Base-by-base conservation (phyloP, 2,113 vertebrate genomes). In the Dasyornis broadbenti region DNA sequence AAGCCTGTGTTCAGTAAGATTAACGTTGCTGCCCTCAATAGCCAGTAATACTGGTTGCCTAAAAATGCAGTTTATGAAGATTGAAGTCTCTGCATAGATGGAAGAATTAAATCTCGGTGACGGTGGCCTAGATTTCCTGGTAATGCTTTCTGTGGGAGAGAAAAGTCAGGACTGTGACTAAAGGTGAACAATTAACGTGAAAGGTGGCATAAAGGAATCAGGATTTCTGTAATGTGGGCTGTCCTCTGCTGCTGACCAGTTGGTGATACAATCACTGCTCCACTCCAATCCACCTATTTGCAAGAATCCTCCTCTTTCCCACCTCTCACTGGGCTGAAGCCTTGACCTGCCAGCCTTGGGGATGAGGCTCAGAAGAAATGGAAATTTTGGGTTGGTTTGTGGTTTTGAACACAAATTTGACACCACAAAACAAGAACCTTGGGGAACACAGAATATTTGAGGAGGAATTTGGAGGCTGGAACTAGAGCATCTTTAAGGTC, bases 31-130 rank as follows among this genome's bases (percentile, higher is more conserved):
- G 90, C 81, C 93, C 59, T 82, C 59, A 90, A 80, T 56, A 92
- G 31, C 60, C 66, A 57, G 56, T 45, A 80, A 92, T 70, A 65
- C 86, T 68, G 53, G 53, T 63, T 68, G 82, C 82, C 82, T 75
- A 63, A 95, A 90, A 92, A 75, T 49, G 87, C 50, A 89, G 39
- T 84, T 96, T 89, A 89, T 94, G 85, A 95, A 89, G 90, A 79
- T 5, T 68, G 92, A 87, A 94, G 77, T 70, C 87, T 89, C 76
- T 69, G 73, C 47, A 47, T 68, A 66, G 81, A 54, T 33, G 84
- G 31, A 83, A 92, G 69, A 95, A 92, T 86, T 71, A 83, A 79
- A 86, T 77, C 66, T 88, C 23, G 6, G 54, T 14, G 54, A 64
- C 2, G 0, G 44, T 86, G 87, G 72, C 76, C 71, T 94, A 63